Percentiles rank a stretch among this genome's conserved stretches.
phyloP scores from a whole-genome alignment of 2,888 invertebrate species.

The Noctua comes region DNA sequence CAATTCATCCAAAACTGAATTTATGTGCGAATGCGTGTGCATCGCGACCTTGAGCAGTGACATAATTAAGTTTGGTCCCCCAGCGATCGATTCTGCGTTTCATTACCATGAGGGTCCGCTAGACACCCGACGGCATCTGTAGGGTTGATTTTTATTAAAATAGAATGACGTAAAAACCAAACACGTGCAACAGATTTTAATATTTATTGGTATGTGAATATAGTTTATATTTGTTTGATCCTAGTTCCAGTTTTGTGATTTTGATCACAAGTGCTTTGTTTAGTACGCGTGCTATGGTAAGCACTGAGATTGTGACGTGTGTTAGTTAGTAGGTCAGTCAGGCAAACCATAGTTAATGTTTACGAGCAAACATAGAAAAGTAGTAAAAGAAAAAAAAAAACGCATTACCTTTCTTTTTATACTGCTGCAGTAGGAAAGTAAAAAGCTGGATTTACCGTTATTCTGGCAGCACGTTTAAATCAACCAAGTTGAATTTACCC shows the following conservation, averaged over 20 bases:
- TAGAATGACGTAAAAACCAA: constrained; percentile 56
- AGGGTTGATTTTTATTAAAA: constrained; percentile 70
- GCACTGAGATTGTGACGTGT: constrained; percentile 61
- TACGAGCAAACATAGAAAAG: constrained; percentile 48
- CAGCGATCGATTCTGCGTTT: constrained; percentile 82
- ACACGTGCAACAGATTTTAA: constrained; percentile 58
- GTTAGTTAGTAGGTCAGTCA: constrained; percentile 71
- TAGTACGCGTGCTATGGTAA: constrained; percentile 55
- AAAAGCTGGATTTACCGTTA: constrained; percentile 59
- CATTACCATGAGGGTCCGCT: constrained; percentile 79
- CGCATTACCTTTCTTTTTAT: constrained; percentile 41
- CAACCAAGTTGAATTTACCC: constrained; percentile 69
- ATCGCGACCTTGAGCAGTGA: constrained; percentile 84
- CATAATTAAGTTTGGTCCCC: constrained; percentile 84
- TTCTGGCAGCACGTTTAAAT: constrained; percentile 66
- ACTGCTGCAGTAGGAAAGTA: constrained; percentile 44
- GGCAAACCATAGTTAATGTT: constrained; percentile 45
- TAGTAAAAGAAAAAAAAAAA: constrained; percentile 32
- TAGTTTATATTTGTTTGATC: constrained; percentile 57
- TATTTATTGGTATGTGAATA: constrained; percentile 44
- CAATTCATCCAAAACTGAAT: constrained; percentile 57
- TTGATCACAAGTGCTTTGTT: constrained; percentile 41
- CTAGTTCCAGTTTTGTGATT: constrained; percentile 23
- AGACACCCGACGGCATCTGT: constrained; percentile 73
- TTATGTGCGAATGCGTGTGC: constrained; percentile 65